Evolutionary conservation across 37 sponge, comb jelly and placozoan species (phyloP), one percentile per base, ranked within the genome.

Genomic region (Spongilla lacustris): DNA sequence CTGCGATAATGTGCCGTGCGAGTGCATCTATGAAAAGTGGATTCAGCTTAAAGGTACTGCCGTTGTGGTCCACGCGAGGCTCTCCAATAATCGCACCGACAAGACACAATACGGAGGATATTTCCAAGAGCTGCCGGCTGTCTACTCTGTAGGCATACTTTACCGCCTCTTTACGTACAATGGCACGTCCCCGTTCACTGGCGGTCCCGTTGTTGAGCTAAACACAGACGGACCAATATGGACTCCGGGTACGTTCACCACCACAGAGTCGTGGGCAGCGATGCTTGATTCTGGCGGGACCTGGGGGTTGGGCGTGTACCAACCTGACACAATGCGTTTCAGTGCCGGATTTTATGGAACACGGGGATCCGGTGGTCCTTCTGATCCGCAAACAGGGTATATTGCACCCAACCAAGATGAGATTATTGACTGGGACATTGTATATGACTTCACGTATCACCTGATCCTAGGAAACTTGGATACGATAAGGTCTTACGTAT

Each of bases 21-120:
- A 84, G n/a, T 84, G 85, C 31, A 76, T 49, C 34, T 84, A 73
- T 68, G 85, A 84, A 25, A 75, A 76, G 85, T 76, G 77, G 85
- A 66, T 76, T 8, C 22, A 29, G 34, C 73, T 84, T 9, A 49
- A 35, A 23, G 73, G 37, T 22, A 67, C 67, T 22, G 66, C 77
- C 6, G 76, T 36, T 19, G 66, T 76, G 6, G 77, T 75, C 0
- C 36, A 76, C 10, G 77, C 49, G 14, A 66, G 38, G 24, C 77
- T 84, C 36, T 25, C 67, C 21, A 84, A 84, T 35, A 26, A 17
- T 19, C 76, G 85, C 27, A 2, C 76, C 21, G 77, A 84, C 85
- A 49, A 75, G 41, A 84, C 85, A 0, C 25, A 23, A n/a, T 84
- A 84, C 66, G 49, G 74, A 0, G 67, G 34, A 13, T 84, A n/a